phyloP scores from a whole-genome alignment of 2,888 invertebrate species.

The Lampropteryx suffumata region DNA sequence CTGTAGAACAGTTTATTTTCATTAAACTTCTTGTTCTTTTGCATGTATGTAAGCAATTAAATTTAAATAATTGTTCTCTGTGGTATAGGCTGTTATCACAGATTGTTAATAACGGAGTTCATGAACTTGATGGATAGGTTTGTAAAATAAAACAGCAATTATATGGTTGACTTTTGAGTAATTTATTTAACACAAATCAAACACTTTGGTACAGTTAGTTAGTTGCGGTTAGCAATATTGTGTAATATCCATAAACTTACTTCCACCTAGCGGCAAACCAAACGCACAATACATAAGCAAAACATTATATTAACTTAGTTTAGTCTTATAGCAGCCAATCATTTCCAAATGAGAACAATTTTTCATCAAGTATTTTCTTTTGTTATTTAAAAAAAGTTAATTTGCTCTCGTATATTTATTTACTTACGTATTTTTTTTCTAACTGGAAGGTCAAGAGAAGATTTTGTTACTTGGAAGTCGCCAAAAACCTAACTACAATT shows the following conservation, averaged over 20 bases:
- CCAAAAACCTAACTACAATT: slow-evolving; percentile 76
- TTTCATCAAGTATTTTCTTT: slow-evolving; percentile 54
- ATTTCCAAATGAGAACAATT: slow-evolving; percentile 40
- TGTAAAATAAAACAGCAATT: slow-evolving; percentile 57
- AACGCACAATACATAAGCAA: slow-evolving; percentile 64
- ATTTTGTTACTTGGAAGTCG: slow-evolving; percentile 78
- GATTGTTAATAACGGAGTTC: too few species aligned
- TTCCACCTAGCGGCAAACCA: slow-evolving; percentile 63
- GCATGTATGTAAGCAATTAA: too few species aligned
- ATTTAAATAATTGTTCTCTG: too few species aligned
- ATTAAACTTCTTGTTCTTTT: slow-evolving; percentile 1
- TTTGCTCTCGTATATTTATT: slow-evolving; percentile 64
- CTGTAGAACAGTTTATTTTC: slow-evolving; percentile 43
- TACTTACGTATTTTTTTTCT: slow-evolving; percentile 58
- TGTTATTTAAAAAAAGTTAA: slow-evolving; percentile 39
- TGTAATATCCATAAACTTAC: slow-evolving; percentile 54
- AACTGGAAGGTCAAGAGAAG: slow-evolving; percentile 78
- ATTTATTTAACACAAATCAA: slow-evolving; percentile 83
- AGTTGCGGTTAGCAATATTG: slow-evolving; percentile 70
- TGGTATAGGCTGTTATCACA: too few species aligned
- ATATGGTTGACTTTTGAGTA: slow-evolving; percentile 76
- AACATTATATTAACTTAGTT: slow-evolving; percentile 51
- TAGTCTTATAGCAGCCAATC: slow-evolving; percentile 37
- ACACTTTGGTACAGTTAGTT: slow-evolving; percentile 83
- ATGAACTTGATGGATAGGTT: too few species aligned